These are phyloP conservation scores for Apis laboriosa DNA, from an alignment of 1,140 invertebrate species.

Conservation along the genomic window DNA sequence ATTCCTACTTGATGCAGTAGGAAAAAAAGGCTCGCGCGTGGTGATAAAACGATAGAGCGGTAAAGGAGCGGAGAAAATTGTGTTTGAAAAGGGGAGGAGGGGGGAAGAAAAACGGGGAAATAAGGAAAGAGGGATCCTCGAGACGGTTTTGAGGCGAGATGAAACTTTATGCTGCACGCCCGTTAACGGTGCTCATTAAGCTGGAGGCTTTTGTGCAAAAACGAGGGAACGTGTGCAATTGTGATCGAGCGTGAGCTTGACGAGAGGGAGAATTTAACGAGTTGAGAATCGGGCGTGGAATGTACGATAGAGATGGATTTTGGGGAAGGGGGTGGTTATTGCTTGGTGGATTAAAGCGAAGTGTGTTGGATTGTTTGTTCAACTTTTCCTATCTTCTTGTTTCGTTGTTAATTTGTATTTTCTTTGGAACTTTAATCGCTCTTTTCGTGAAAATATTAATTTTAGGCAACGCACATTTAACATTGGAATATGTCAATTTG, in stretches of 20 bases:
- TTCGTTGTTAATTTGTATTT: too few species aligned
- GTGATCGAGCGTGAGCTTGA: neutral
- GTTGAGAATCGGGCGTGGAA: neutral
- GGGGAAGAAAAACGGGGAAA: neutral
- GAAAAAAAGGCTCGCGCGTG: constrained; percentile 15
- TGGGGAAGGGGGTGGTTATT: neutral
- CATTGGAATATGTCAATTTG: too few species aligned
- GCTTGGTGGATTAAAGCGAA: neutral
- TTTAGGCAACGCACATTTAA: too few species aligned
- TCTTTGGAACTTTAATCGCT: too few species aligned
- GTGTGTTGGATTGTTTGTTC: neutral
- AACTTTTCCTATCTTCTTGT: too few species aligned
- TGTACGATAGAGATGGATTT: too few species aligned
- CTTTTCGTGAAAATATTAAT: too few species aligned
- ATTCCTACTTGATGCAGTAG: constrained; percentile 29
- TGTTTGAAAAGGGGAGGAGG: neutral
- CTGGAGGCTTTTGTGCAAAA: neutral
- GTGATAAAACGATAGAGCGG: constrained; percentile 2
- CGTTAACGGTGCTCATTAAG: neutral
- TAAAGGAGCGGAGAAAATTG: neutral
- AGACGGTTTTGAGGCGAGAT: neutral
- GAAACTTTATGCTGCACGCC: neutral
- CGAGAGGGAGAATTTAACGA: neutral
- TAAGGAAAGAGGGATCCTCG: neutral
- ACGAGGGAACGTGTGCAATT: neutral